These are phyloP conservation scores for Drosophila melanica DNA, from an alignment of 1,140 invertebrate genomes.

Conservation along the genomic window DNA sequence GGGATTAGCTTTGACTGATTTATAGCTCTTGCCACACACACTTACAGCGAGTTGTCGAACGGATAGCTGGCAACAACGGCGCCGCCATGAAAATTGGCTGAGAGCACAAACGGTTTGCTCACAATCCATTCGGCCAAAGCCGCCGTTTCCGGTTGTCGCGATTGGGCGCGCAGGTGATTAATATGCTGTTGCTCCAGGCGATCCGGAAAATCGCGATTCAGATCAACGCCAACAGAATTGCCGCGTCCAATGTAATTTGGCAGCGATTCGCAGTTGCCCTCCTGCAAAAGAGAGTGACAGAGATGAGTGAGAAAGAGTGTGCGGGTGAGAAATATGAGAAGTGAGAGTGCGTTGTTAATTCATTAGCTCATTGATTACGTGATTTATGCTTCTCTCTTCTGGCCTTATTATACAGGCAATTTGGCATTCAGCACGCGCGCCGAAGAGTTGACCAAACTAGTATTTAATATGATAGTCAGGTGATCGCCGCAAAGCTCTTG, in stretches of 20 bases:
- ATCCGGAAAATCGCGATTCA: constrained; percentile 96
- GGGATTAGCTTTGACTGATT: neutral
- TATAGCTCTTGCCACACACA: constrained; percentile 10
- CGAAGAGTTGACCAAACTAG: constrained; percentile 41
- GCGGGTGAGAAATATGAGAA: neutral
- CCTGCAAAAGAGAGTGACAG: constrained; percentile 85
- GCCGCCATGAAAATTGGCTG: constrained; percentile 96
- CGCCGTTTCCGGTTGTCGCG: constrained; percentile 94
- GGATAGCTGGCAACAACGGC: constrained; percentile 96
- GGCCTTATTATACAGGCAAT: constrained; percentile 7
- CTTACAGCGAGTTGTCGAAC: constrained; percentile 91
- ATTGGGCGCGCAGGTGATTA: constrained; percentile 79
- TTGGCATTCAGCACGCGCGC: constrained; percentile 30
- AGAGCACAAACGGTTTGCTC: constrained; percentile 94
- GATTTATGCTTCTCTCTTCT: constrained; percentile 2
- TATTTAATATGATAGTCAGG: constrained; percentile 47
- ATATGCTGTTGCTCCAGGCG: constrained; percentile 86
- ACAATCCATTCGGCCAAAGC: constrained; percentile 96
- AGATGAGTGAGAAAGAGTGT: constrained; percentile 6
- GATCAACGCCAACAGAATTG: constrained; percentile 91
- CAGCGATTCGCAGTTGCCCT: constrained; percentile 91
- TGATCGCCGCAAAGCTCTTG: constrained; percentile 18
- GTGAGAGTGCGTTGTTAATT: neutral
- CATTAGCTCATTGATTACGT: constrained; percentile 31
- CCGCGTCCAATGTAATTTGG: constrained; percentile 88